Conservation (phyloP, 2,888 invertebrate genomes). For the Tanypteryx hageni region DNA sequence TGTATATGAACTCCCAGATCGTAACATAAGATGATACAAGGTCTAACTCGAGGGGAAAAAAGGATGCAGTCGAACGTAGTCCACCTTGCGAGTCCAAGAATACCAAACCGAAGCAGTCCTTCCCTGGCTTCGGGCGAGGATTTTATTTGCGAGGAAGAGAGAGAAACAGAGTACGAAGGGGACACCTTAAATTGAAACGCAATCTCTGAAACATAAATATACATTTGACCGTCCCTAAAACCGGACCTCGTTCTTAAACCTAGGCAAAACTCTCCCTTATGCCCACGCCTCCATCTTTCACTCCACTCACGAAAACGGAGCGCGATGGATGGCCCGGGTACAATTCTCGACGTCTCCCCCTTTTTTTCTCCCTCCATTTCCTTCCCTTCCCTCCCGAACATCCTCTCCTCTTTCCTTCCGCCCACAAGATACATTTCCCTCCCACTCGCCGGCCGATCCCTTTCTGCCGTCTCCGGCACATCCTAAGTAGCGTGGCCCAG, state of each 20-base stretch:
- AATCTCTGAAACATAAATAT: not conserved
- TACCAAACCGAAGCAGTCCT: not conserved
- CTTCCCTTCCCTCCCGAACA: too few species aligned
- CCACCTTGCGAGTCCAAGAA: not conserved
- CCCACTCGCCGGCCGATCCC: not conserved
- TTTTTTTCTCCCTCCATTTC: too few species aligned
- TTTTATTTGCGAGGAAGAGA: not conserved
- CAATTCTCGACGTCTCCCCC: not conserved
- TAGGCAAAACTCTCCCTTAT: not conserved
- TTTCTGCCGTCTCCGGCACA: not conserved
- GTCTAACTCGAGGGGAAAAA: not conserved
- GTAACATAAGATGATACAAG: not conserved
- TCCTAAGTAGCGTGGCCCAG: not conserved
- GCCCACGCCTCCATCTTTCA: not conserved
- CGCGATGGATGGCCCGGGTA: not conserved
- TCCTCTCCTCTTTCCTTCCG: too few species aligned
- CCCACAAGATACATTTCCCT: too few species aligned
- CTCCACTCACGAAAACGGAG: slow-evolving; percentile 10
- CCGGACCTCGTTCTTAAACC: not conserved
- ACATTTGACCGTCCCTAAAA: not conserved
- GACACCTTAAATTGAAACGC: slow-evolving; percentile 27
- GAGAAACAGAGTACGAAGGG: not conserved
- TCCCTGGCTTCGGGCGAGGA: not conserved
- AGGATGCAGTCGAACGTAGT: not conserved
- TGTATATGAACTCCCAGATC: not conserved